phyloP scores from a whole-genome alignment of 2,797 vertebrate genomes.

The Muscicapa comitata region DNA sequence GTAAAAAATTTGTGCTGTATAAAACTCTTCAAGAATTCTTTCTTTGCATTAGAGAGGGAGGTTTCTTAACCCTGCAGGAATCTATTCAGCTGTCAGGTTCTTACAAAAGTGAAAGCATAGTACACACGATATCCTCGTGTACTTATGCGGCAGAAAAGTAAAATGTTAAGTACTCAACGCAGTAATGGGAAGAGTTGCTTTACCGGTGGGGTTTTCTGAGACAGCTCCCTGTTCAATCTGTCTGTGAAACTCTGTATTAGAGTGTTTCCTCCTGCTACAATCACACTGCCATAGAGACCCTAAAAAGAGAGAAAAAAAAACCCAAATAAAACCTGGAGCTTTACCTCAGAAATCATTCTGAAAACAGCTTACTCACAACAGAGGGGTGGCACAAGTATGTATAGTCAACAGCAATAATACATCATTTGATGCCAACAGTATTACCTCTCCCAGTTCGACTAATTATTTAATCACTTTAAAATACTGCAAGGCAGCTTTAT shows the following conservation, averaged over 20 bases:
- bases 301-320: conserved; percentile 55
- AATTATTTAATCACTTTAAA: neutral
- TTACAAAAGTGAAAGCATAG: neutral
- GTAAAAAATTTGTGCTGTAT: neutral
- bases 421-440: neutral
- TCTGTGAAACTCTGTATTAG: conserved; percentile 98
- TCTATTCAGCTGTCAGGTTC: neutral
- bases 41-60: neutral
- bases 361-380: neutral
- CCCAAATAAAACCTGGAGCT: neutral
- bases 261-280: conserved; percentile 96
- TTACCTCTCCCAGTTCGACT: neutral
- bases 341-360: neutral
- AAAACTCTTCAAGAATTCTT: neutral
- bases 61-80: neutral
- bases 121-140: neutral
- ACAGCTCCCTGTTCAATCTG: conserved; percentile 93
- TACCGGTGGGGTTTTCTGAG: conserved; percentile 98
- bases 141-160: neutral
- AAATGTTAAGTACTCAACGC: neutral
- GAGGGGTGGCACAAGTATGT: rapidly evolving
- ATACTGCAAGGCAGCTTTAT: neutral
- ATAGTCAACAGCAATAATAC: neutral
- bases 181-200: conserved; percentile 44
- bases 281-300: conserved; percentile 97